A percentile compares a stretch with the other conserved stretches of the same genome.
These are phyloP conservation scores for Cyprinus carpio DNA, from an alignment of 2,113 vertebrate species.

Conservation along the genomic window DNA sequence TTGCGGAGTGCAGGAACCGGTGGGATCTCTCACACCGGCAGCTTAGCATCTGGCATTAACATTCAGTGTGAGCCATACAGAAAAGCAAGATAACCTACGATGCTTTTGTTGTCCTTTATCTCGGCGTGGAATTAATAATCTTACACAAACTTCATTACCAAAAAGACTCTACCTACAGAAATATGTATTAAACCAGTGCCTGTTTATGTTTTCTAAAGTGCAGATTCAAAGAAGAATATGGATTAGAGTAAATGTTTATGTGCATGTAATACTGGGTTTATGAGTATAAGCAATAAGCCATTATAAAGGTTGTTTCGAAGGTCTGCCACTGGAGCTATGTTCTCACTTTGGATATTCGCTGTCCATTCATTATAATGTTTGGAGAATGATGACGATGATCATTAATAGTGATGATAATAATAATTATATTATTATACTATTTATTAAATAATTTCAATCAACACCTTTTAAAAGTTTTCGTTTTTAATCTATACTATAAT, in stretches of 20 bases:
- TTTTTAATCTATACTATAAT: too few species aligned
- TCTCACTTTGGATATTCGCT: neutral
- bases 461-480: too few species aligned
- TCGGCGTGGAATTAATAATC: neutral
- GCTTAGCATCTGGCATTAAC: constrained; percentile 3
- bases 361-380: neutral
- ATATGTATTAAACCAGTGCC: neutral
- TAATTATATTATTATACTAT: too few species aligned
- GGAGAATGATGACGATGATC: neutral
- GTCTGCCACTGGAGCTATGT: neutral
- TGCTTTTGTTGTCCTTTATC: constrained; percentile 11
- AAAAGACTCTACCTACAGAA: neutral
- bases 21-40: constrained; percentile 21
- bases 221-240: constrained; percentile 26
- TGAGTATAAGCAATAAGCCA: neutral
- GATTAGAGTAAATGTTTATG: constrained; percentile 24
- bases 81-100: neutral
- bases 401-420: too few species aligned
- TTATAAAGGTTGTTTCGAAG: neutral
- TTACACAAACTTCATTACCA: neutral
- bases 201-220: neutral
- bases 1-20: constrained; percentile 11
- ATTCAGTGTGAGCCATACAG: neutral
- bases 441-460: too few species aligned
- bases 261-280: neutral